Conservation (phyloP, 2,113 vertebrate genomes). For the Herpailurus yagouaroundi region DNA sequence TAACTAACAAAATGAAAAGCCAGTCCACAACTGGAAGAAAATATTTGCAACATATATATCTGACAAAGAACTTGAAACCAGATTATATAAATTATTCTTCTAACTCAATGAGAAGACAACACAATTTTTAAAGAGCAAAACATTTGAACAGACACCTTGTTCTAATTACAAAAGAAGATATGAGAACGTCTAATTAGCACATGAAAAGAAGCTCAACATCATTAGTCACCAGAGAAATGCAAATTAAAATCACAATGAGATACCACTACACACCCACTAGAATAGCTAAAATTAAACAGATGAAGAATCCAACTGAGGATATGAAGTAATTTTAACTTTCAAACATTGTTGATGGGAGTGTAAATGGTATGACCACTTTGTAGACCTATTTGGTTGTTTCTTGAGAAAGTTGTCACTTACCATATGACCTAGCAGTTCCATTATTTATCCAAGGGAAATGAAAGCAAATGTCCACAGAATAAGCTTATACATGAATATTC, state of each 20-base stretch:
- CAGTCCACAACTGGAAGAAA: neutral
- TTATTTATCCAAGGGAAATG: neutral
- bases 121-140: neutral
- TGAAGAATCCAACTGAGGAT: neutral
- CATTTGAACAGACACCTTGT: conserved; percentile 18
- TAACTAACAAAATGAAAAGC: conserved; percentile 16
- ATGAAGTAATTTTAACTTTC: conserved; percentile 15
- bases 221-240: neutral
- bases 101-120: neutral
- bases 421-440: neutral
- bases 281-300: conserved; percentile 13
- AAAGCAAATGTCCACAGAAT: neutral
- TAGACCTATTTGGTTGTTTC: neutral
- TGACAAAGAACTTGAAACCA: neutral
- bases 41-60: neutral
- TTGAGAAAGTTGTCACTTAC: neutral
- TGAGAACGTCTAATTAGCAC: conserved; percentile 32
- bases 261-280: neutral
- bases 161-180: conserved; percentile 17
- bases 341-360: neutral
- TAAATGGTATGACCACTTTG: neutral
- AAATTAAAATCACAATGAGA: conserved; percentile 18
- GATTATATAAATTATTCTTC: neutral
- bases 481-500: neutral
- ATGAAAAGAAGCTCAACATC: conserved; percentile 6